Conservation (phyloP, 1,140 invertebrate species). For the Lasioglossum albipes region DNA sequence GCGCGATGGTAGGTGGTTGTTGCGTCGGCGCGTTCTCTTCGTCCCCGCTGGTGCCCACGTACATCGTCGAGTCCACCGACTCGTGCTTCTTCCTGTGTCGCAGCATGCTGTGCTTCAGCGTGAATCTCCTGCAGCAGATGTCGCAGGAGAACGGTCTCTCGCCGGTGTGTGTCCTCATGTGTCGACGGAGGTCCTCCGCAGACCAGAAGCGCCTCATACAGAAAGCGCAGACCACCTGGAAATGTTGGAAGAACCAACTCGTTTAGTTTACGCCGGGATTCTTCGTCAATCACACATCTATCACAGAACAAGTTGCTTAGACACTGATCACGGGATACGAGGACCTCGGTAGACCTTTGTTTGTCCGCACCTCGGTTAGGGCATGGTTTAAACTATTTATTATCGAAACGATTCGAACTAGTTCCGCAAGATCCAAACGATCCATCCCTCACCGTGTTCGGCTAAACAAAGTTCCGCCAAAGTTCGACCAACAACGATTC, state of each 20-base stretch:
- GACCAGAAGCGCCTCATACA: conserved; percentile 96
- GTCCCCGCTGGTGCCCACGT: conserved; percentile 77
- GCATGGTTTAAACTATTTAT: no score
- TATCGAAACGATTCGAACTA: no score
- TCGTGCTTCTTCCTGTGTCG: conserved; percentile 92
- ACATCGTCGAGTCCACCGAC: conserved; percentile 74
- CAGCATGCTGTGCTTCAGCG: conserved; percentile 96
- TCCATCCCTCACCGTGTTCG: no score
- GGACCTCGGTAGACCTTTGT: no score
- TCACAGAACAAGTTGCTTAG: conserved; percentile 1
- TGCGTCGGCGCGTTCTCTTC: conserved; percentile 73
- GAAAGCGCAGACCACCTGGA: conserved; percentile 92
- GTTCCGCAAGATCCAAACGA: no score
- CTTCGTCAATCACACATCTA: conserved; percentile 10
- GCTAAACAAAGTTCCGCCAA: no score
- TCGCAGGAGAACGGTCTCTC: conserved; percentile 90
- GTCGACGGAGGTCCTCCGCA: conserved; percentile 93
- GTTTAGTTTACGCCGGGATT: conserved; percentile 7
- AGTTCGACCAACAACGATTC: background rate
- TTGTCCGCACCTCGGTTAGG: no score
- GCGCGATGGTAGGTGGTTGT: conserved; percentile 80
- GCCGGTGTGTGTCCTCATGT: conserved; percentile 94
- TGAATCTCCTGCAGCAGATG: conserved; percentile 90
- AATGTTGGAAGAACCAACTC: conserved; percentile 21
- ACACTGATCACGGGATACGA: background rate